Evolutionary conservation across 2,888 invertebrate species (phyloP), one percentile per base, ranked within the genome.

Genomic region (Melinaea marsaeus): DNA sequence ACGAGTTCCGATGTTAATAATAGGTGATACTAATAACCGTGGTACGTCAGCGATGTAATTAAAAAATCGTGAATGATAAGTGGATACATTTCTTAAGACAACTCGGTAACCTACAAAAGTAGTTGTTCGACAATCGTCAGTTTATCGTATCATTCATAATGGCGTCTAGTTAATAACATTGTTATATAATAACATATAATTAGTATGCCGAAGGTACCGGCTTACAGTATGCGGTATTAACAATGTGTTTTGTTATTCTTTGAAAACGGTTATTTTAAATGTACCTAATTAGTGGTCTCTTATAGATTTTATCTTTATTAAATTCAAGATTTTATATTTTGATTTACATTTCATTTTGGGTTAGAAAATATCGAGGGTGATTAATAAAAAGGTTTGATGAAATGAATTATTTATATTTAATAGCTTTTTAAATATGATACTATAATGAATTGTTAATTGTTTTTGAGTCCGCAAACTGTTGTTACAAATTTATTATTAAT

Each of bases 121-220:
- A 42, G 42, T 51, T 51, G 51, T 51, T 51, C 51, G 51, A 51
- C 51, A 51, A 51, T 51, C 32, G 51, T 9, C 51, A 51, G 51
- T 32, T 51, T 51, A 51, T 51, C 51, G 11, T 22, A 22, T 32
- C 32, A 51, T 51, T 51, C 22, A 32, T 51, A 6, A 51, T 81
- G 78, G 74, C 75, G 77, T 79, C 81, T 84, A 78, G 77, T 76
- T 87, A 87, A 87, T 87, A 84, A 86, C 86, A 85, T 42, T 42
- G 42, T 85, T 85, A 86, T 85, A 86, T 86, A 89, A 89, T 88
- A 86, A 88, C 84, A 84, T 87, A 84, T 87, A 88, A 89, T 89
- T 89, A 88, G 83, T 85, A 84, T 80, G 79, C 79, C 84, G 81
- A 84, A 88, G 88, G 88, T 86, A 87, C 79, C 76, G 84, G 88